These are phyloP conservation scores for Sciurus vulgaris DNA, from an alignment of 2,797 vertebrate genomes.

Conservation along the genomic window DNA sequence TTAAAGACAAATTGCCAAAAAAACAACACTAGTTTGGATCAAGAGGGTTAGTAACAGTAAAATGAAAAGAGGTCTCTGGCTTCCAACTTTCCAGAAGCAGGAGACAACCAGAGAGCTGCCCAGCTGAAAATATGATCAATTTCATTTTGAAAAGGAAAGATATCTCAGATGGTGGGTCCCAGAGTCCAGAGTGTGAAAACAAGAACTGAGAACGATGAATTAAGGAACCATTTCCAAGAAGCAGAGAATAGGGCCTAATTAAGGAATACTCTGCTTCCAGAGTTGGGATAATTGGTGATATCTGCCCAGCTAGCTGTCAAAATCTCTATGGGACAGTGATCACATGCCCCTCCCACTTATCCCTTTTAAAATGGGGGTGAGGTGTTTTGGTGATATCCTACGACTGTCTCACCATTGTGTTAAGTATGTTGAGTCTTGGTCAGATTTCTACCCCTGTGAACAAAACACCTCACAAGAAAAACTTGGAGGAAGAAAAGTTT, in stretches of 20 bases:
- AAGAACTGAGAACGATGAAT: neutral
- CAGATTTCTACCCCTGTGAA: no score
- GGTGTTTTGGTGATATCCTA: neutral
- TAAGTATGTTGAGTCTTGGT: neutral
- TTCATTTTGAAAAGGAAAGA: conserved; percentile 3
- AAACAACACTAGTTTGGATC: neutral
- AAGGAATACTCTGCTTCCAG: neutral
- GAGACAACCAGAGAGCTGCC: neutral
- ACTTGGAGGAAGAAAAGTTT: no score
- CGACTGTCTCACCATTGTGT: neutral
- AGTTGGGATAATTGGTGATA: neutral
- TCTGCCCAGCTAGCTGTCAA: conserved; percentile 11
- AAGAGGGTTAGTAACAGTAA: neutral
- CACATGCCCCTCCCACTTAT: neutral
- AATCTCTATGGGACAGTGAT: neutral
- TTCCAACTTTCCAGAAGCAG: neutral
- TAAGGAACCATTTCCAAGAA: neutral
- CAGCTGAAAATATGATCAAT: neutral
- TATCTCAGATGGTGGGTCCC: neutral
- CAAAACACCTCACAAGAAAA: no score
- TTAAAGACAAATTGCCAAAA: conserved; percentile 16
- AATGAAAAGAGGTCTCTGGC: neutral
- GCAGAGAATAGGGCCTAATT: neutral
- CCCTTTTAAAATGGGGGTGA: neutral
- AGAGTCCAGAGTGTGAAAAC: neutral